Percentiles rank a stretch among this genome's conserved stretches.
These are phyloP conservation scores for Trissolcus basalis DNA, from an alignment of 1,140 invertebrate species.

Conservation along the genomic window DNA sequence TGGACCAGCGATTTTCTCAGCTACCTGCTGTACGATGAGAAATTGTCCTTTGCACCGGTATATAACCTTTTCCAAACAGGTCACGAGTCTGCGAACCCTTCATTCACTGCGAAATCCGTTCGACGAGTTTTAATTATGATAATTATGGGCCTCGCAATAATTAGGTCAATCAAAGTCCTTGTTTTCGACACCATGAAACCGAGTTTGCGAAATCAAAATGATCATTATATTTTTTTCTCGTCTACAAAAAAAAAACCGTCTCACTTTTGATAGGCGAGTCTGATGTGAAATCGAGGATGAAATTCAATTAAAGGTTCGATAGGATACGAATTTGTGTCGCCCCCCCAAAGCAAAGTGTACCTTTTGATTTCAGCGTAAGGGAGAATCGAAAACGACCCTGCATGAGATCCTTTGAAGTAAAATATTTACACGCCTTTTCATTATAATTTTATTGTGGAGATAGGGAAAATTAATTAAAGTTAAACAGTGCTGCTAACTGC, in stretches of 20 bases:
- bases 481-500: conserved; percentile 68
- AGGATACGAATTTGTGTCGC: too few relatives aligned
- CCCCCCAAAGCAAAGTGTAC: background rate
- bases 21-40: conserved; percentile 60
- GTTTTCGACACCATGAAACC: background rate
- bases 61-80: conserved; percentile 38
- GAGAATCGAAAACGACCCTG: conserved; percentile 4
- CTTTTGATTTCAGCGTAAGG: conserved; percentile 27
- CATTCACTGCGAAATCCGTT: conserved; percentile 18
- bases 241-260: too few relatives aligned
- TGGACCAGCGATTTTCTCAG: conserved; percentile 52
- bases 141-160: conserved; percentile 15
- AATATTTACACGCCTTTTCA: conserved; percentile 68
- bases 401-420: conserved; percentile 10
- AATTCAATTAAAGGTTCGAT: too few relatives aligned
- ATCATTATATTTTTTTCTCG: too few relatives aligned
- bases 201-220: background rate
- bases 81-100: conserved; percentile 33
- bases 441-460: conserved; percentile 64
- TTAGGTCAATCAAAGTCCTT: conserved; percentile 12
- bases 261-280: too few relatives aligned
- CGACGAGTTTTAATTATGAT: conserved; percentile 20
- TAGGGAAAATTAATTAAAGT: conserved; percentile 70
- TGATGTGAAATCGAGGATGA: too few relatives aligned
- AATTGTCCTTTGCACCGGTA: conserved; percentile 47